phyloP scores from a whole-genome alignment of 2,113 vertebrate genomes.

The Megalops atlanticus region DNA sequence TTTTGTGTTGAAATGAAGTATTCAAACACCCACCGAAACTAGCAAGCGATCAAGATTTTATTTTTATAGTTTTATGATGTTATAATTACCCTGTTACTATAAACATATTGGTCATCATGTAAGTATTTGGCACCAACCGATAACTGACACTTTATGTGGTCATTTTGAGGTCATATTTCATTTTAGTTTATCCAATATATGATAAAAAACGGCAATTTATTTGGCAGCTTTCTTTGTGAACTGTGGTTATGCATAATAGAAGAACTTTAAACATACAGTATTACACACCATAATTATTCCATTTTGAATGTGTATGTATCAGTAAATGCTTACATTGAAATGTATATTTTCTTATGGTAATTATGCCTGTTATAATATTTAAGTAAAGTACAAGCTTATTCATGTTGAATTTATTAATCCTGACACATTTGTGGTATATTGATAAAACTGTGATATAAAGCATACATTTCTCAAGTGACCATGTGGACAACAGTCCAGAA shows the following conservation, averaged over 20 bases:
- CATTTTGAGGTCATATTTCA: neutral
- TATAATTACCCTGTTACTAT: neutral
- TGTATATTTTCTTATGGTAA: constrained; percentile 33
- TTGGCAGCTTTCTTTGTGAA: neutral
- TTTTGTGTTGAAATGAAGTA: neutral
- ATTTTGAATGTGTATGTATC: neutral
- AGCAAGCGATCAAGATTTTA: neutral
- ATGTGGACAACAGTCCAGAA: too few relatives aligned
- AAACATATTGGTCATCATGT: neutral
- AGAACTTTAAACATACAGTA: too few relatives aligned
- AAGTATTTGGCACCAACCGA: neutral
- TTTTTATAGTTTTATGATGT: neutral
- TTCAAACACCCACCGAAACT: neutral
- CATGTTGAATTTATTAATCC: too few relatives aligned
- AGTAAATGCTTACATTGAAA: constrained; percentile 16
- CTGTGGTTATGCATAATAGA: neutral
- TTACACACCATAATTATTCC: neutral
- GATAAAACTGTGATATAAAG: too few relatives aligned
- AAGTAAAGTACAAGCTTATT: constrained; percentile 5
- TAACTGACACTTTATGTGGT: neutral
- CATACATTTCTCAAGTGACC: too few relatives aligned
- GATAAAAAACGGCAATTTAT: neutral
- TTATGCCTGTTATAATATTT: neutral
- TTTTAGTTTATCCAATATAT: neutral
- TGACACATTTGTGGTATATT: too few relatives aligned